phyloP scores from a whole-genome alignment of 92 coral and sea anemone genomes.

The Palythoa heliodiscus region DNA sequence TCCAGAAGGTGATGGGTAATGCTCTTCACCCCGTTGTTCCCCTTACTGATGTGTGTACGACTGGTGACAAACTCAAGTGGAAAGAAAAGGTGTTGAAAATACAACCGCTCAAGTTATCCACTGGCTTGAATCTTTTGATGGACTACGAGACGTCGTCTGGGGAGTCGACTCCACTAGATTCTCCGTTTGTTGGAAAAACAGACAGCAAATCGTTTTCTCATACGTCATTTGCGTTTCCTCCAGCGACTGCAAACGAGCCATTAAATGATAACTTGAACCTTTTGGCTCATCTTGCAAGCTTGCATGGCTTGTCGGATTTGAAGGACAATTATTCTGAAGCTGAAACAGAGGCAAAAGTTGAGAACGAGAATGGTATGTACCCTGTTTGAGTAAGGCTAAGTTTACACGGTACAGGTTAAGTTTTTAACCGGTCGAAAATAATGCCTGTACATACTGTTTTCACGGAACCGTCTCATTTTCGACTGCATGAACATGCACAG shows the following conservation, averaged over 20 bases:
- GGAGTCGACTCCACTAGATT: constrained; percentile 52
- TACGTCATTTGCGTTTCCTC: constrained; percentile 28
- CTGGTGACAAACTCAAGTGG: not conserved
- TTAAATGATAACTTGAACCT: constrained; percentile 50
- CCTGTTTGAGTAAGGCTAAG: not conserved
- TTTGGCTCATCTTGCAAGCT: constrained; percentile 37
- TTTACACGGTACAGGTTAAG: too few species aligned
- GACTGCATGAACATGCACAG: too few species aligned
- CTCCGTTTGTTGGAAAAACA: constrained; percentile 25
- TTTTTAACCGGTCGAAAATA: too few species aligned
- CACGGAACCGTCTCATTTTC: too few species aligned
- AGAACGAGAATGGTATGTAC: not conserved
- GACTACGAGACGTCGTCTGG: constrained; percentile 87
- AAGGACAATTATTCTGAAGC: not conserved
- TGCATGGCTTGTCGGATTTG: constrained; percentile 7
- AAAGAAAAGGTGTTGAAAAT: constrained; percentile 15
- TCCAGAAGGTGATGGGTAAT: not conserved
- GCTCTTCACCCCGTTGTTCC: constrained; percentile 4
- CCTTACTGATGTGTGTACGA: not conserved
- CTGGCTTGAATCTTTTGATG: constrained; percentile 80
- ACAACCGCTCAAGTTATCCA: constrained; percentile 40
- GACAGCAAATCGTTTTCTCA: not conserved
- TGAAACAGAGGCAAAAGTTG: constrained; percentile 27
- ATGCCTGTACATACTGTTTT: too few species aligned
- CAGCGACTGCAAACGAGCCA: constrained; percentile 18